Percentiles rank a stretch among this genome's conserved stretches.
Evolutionary conservation across 1,140 invertebrate genomes (phyloP).

Genomic region (Caenorhabditis briggsae): DNA sequence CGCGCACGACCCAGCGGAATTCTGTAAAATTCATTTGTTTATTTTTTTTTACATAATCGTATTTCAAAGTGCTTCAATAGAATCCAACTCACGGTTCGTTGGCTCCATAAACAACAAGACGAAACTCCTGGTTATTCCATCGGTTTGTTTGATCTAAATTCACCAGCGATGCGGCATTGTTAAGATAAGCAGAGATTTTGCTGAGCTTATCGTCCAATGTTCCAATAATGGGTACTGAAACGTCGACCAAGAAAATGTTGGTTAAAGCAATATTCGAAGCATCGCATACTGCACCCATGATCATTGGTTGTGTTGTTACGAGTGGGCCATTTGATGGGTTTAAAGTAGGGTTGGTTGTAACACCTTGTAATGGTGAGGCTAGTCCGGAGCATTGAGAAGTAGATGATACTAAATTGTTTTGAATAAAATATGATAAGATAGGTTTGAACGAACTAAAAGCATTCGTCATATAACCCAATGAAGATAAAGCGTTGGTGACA

Average conservation of each 20-base stretch:
- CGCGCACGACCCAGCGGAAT: constrained; percentile 28
- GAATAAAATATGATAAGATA: background rate
- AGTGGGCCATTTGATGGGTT: background rate
- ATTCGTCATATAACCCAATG: constrained; percentile 22
- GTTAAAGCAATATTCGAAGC: background rate
- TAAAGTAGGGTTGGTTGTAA: background rate
- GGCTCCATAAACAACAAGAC: constrained; percentile 23
- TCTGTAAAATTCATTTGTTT: background rate
- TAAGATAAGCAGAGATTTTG: constrained; percentile 2
- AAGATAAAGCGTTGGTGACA: constrained; percentile 15
- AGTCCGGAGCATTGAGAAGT: constrained; percentile 48
- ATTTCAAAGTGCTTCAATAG: background rate
- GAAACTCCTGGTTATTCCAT: constrained; percentile 32
- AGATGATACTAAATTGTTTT: background rate
- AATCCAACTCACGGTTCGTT: constrained; percentile 29
- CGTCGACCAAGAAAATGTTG: constrained; percentile 50
- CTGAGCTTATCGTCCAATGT: constrained; percentile 53
- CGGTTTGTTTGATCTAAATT: background rate
- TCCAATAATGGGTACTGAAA: constrained; percentile 42
- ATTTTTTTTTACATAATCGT: background rate
- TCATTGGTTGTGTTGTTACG: constrained; percentile 2
- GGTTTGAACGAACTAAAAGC: background rate
- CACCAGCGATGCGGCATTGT: background rate
- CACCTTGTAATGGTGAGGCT: constrained; percentile 6
- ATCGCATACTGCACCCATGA: constrained; percentile 1